These are phyloP conservation scores for Phylloscopus collybita DNA, from an alignment of 2,797 vertebrate species.

Conservation along the genomic window DNA sequence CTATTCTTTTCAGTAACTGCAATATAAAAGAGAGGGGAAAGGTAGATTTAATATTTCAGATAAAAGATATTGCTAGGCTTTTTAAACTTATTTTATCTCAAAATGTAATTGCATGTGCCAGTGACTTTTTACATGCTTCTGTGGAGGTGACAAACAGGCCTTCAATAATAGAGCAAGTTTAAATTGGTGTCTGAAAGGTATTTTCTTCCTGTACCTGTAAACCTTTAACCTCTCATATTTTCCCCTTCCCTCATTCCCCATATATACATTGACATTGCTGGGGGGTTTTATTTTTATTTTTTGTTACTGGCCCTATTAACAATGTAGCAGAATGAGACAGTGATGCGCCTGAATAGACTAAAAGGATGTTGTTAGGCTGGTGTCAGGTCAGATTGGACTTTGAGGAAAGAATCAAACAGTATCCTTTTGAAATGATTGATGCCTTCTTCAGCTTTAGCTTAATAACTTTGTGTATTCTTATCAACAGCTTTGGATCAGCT, in stretches of 20 bases:
- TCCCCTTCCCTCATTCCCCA: neutral
- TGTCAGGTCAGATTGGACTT: constrained; percentile 14
- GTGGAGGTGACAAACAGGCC: neutral
- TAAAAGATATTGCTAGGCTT: neutral
- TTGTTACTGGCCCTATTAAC: neutral
- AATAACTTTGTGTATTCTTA: constrained; percentile 36
- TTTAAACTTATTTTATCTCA: neutral
- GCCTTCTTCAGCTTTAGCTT: constrained; percentile 8
- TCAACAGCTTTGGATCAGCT: neutral
- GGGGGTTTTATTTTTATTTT: neutral
- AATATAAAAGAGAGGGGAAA: neutral
- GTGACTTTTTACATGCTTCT: neutral
- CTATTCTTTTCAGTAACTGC: neutral
- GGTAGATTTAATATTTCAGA: neutral
- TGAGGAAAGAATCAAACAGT: constrained; percentile 13
- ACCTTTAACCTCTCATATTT: neutral
- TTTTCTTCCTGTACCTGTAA: neutral
- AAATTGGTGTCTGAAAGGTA: neutral
- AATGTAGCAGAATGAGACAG: neutral
- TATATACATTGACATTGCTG: neutral
- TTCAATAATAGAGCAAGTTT: neutral
- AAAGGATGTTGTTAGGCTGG: constrained; percentile 24
- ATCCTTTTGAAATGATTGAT: constrained; percentile 50
- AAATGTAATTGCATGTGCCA: neutral
- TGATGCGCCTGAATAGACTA: neutral